Evolutionary conservation across 2,113 vertebrate species (phyloP).

Genomic region (Petaurus breviceps): DNA sequence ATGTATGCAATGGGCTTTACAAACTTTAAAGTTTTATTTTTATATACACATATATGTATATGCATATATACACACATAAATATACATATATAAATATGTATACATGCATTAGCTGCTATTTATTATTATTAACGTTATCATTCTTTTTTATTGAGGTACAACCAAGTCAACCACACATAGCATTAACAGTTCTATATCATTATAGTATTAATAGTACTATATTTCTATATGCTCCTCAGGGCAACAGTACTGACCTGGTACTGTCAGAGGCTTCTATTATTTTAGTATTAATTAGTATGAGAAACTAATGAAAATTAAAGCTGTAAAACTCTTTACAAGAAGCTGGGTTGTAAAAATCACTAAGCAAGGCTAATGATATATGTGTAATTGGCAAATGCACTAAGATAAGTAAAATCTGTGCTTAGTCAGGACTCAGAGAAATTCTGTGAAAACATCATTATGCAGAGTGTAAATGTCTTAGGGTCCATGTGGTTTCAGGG

Average conservation of each 20-base stretch:
- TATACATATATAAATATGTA: not conserved
- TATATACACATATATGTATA: not conserved
- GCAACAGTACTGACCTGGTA: no score
- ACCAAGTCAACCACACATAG: no score
- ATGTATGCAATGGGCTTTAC: not conserved
- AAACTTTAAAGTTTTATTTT: not conserved
- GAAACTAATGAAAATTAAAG: not conserved
- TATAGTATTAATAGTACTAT: no score
- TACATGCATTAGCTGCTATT: not conserved
- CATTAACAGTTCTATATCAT: no score
- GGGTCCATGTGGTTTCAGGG: not conserved
- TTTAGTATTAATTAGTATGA: not conserved
- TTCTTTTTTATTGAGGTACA: no score
- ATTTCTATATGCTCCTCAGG: no score
- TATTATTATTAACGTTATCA: not conserved
- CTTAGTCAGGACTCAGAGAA: not conserved
- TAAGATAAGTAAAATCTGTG: not conserved
- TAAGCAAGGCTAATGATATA: not conserved
- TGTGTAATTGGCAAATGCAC: not conserved
- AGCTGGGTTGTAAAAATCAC: conserved; percentile 1
- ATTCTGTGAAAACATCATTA: not conserved
- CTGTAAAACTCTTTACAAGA: not conserved
- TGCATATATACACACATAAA: not conserved
- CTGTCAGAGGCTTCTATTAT: not conserved
- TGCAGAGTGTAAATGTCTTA: not conserved